Evolutionary conservation across 2,888 invertebrate genomes (phyloP).

Genomic region (Pocota personata): DNA sequence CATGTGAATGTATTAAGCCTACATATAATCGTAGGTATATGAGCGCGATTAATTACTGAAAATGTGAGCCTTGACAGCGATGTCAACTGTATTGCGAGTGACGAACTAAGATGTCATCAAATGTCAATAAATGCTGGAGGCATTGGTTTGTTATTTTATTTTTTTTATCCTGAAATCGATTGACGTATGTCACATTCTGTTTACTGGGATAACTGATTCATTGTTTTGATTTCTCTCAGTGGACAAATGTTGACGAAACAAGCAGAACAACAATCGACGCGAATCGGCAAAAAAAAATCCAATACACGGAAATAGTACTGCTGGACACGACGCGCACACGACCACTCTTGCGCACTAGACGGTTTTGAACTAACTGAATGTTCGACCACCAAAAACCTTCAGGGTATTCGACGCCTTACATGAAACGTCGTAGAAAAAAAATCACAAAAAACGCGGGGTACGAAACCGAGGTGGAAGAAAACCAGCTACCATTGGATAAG

Average conservation of each 20-base stretch:
- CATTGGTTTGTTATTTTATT: not conserved
- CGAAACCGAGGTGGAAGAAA: slow-evolving; percentile 56
- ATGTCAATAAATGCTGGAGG: slow-evolving; percentile 40
- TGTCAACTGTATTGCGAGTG: slow-evolving; percentile 36
- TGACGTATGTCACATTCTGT: slow-evolving; percentile 51
- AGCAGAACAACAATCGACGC: slow-evolving; percentile 26
- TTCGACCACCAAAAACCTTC: slow-evolving; percentile 79
- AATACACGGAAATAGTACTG: slow-evolving; percentile 65
- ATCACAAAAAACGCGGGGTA: slow-evolving; percentile 26
- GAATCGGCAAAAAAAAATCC: slow-evolving; percentile 29
- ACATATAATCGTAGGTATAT: not conserved
- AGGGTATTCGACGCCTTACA: slow-evolving; percentile 80
- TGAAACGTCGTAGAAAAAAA: slow-evolving; percentile 18
- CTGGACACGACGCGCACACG: slow-evolving; percentile 75
- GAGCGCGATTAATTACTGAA: slow-evolving; percentile 34
- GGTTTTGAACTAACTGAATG: slow-evolving; percentile 76
- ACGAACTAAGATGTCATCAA: slow-evolving; percentile 54
- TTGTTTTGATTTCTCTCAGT: slow-evolving; percentile 47
- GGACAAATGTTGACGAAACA: slow-evolving; percentile 13
- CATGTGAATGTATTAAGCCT: slow-evolving; percentile 31
- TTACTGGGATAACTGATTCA: slow-evolving; percentile 6
- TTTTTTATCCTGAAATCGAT: slow-evolving; percentile 17
- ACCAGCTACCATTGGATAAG: slow-evolving; percentile 70
- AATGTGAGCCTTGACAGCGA: slow-evolving; percentile 56
- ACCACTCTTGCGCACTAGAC: slow-evolving; percentile 77